Base-by-base conservation (phyloP, 1,140 invertebrate species). In the Telenomus remus region DNA sequence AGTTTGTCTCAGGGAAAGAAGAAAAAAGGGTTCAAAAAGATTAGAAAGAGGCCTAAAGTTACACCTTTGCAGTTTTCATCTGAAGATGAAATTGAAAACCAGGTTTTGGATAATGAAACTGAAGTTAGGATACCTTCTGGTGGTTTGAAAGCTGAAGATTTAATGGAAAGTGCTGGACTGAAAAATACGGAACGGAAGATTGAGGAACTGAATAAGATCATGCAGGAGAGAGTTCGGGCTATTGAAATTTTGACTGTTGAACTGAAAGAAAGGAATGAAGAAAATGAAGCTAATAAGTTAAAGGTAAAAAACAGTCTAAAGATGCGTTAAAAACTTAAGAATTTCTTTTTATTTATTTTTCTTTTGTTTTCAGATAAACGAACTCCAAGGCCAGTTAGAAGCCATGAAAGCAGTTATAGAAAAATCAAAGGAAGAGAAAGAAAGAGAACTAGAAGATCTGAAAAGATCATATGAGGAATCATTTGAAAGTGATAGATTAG, bases 231-330 rank as follows among this genome's bases (percentile, higher is more conserved):
- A 44, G 68, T 78, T 2, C 46, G 49, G 0, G 57, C 72, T 7
- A 85, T 85, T 10, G 81, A 83, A 65, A 7, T 68, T 0, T 66
- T 86, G 42, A 83, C 79, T 13, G 55, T 48, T 12, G 80, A 86
- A 57, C 55, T 84, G 1, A 66, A 54, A 0, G 80, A 83, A 51
- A 74, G 56, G 15, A 46, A 54, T 0, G 79, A 84, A 42, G 68
- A 79, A 37, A 63, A 71, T 37, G 57, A 78, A 47, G 14, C 46
- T 1, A 12, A 59, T 43, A 71, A 76, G 33, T 34, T 37, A 3
- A 61, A 78, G 60, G 66, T 78, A 37, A n/a, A n/a, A n/a, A n/a
- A n/a, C n/a, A n/a, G n/a, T n/a, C n/a, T n/a, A n/a, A n/a, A n/a
- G n/a, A n/a, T n/a, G n/a, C n/a, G n/a, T n/a, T n/a, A n/a, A n/a